Evolutionary conservation across 1,140 invertebrate genomes (phyloP).

Genomic region (Rhopalosiphum padi): DNA sequence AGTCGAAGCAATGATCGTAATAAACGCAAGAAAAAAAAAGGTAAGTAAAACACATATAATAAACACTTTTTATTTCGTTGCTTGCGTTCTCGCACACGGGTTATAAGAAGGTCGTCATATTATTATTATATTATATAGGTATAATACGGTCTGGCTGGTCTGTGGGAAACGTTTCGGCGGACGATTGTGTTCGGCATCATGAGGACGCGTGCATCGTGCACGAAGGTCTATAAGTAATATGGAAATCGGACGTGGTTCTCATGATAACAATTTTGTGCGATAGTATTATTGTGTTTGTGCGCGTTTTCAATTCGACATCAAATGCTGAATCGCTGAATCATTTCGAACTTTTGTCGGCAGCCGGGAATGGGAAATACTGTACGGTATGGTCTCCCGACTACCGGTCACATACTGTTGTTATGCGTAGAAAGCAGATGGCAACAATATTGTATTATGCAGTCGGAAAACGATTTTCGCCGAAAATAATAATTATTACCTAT

Average conservation of each 20-base stretch:
- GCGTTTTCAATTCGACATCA: not conserved
- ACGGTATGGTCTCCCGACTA: not conserved
- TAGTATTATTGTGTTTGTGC: not conserved
- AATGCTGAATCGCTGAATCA: slow-evolving; percentile 47
- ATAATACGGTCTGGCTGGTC: not conserved
- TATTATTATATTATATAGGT: not conserved
- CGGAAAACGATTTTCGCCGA: not conserved
- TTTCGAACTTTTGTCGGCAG: not conserved
- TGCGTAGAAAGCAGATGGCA: not conserved
- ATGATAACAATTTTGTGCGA: slow-evolving; percentile 18
- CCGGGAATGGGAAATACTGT: not conserved
- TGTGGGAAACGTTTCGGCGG: slow-evolving; percentile 50
- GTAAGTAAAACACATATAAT: not conserved
- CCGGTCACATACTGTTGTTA: not conserved
- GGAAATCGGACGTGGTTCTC: slow-evolving; percentile 44
- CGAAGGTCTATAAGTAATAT: slow-evolving; percentile 55
- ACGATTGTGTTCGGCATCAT: slow-evolving; percentile 22
- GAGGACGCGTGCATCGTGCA: slow-evolving; percentile 34
- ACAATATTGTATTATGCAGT: not conserved
- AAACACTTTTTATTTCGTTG: slow-evolving; percentile 19
- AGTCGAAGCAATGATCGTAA: slow-evolving; percentile 27
- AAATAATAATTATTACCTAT: not conserved
- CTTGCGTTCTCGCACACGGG: not conserved
- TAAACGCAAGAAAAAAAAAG: slow-evolving; percentile 31
- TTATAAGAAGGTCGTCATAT: slow-evolving; percentile 3